phyloP scores from a whole-genome alignment of 1,140 invertebrate species.

The Rhagoletis pomonella region DNA sequence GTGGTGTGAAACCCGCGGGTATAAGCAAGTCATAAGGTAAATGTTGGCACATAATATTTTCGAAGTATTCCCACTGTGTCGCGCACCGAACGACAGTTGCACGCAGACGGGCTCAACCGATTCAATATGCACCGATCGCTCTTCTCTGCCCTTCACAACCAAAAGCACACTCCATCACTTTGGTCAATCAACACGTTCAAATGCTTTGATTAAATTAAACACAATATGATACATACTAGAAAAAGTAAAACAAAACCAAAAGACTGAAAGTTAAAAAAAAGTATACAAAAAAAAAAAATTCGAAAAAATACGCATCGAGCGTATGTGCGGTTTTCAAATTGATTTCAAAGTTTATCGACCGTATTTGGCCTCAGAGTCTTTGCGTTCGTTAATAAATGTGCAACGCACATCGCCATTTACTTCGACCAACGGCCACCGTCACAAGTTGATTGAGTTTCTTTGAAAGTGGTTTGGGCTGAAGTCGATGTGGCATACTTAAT shows the following conservation, averaged over 20 bases:
- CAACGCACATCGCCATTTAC: conserved; percentile 23
- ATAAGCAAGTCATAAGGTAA: too few relatives aligned
- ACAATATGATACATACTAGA: conserved; percentile 1
- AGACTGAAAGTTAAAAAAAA: conserved; percentile 1
- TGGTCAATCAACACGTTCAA: conserved; percentile 41
- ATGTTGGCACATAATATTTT: too few relatives aligned
- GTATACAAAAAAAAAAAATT: not conserved
- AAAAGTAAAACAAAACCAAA: conserved; percentile 27
- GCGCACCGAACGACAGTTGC: not conserved
- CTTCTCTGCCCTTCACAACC: not conserved
- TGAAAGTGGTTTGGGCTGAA: conserved; percentile 38
- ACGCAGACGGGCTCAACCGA: not conserved
- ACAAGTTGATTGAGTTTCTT: conserved; percentile 31
- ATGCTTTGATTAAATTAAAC: conserved; percentile 44
- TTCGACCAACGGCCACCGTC: conserved; percentile 14
- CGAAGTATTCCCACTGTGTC: not conserved
- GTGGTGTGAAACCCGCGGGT: too few relatives aligned
- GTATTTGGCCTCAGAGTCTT: conserved; percentile 44
- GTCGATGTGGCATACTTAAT: conserved; percentile 18
- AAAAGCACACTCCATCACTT: conserved; percentile 33
- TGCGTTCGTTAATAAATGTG: not conserved
- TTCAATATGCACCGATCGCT: not conserved
- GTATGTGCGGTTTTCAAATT: conserved; percentile 33
- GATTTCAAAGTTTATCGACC: conserved; percentile 52
- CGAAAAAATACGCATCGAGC: conserved; percentile 21